A percentile compares a stretch with the other conserved stretches of the same genome.
phyloP scores from a whole-genome alignment of 2,888 invertebrate genomes.

The Chromoteleia sp. region DNA sequence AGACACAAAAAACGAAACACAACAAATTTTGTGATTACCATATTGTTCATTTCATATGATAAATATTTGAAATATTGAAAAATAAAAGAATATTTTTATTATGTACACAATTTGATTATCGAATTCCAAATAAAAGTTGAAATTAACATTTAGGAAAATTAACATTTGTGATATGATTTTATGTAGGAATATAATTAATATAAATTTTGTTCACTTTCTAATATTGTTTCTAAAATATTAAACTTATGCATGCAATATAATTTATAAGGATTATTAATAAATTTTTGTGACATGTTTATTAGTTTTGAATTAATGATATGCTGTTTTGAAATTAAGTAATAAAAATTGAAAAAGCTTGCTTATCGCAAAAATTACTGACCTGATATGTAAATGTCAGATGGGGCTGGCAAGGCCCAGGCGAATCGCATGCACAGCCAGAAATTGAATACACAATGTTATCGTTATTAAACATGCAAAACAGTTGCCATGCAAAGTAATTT shows the following conservation, averaged over 20 bases:
- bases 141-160: neutral
- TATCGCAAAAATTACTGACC: slow-evolving; percentile 81
- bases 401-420: slow-evolving; percentile 86
- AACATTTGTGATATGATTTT: neutral
- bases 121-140: neutral
- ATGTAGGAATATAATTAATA: neutral
- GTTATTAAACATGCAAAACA: slow-evolving; percentile 55
- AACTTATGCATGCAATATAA: neutral
- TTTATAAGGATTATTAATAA: neutral
- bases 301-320: neutral
- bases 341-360: slow-evolving; percentile 31
- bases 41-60: slow-evolving; percentile 12
- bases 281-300: neutral
- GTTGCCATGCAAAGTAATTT: slow-evolving; percentile 16
- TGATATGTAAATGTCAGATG: slow-evolving; percentile 85
- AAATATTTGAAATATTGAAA: slow-evolving; percentile 7
- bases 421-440: slow-evolving; percentile 87
- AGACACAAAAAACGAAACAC: neutral
- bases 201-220: neutral
- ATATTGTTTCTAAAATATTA: neutral
- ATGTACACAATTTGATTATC: no score
- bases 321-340: slow-evolving; percentile 27
- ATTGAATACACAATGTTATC: slow-evolving; percentile 77
- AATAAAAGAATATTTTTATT: slow-evolving; percentile 9
- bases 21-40: slow-evolving; percentile 14